Percentiles rank a stretch among this genome's conserved stretches.
These are phyloP conservation scores for Euclidia mi DNA, from an alignment of 2,888 invertebrate genomes.

Conservation along the genomic window DNA sequence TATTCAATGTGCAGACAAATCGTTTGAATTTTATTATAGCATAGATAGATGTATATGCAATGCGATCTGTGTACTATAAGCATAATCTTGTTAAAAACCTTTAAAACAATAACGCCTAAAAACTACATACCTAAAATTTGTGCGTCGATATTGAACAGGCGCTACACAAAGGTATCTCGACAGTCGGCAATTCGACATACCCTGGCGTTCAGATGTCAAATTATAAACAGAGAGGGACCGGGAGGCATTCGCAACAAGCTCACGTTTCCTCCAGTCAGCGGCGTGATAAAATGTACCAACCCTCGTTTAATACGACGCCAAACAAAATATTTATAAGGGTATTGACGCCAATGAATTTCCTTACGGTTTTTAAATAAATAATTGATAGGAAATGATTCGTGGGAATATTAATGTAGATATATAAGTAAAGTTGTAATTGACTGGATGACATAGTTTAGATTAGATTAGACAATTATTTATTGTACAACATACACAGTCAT, in stretches of 20 bases:
- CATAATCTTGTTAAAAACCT: no score
- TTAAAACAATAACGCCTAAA: no score
- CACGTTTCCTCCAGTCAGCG: conserved; percentile 64
- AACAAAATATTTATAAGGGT: conserved; percentile 51
- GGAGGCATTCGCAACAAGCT: conserved; percentile 67
- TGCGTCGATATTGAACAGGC: not conserved
- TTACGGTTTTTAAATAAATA: not conserved
- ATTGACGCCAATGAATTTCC: conserved; percentile 44
- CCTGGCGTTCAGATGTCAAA: conserved; percentile 35
- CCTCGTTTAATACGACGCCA: conserved; percentile 54
- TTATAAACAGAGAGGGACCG: conserved; percentile 62
- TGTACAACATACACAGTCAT: no score
- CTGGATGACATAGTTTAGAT: no score
- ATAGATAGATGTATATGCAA: no score
- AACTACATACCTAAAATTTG: not conserved
- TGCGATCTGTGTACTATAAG: no score
- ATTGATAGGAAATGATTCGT: no score
- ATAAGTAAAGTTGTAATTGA: no score
- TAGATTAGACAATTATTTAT: no score
- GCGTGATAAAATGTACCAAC: conserved; percentile 67
- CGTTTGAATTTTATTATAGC: no score
- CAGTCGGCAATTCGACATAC: conserved; percentile 3
- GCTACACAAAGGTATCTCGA: conserved; percentile 5
- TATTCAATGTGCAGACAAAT: no score
- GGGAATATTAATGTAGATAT: no score